Conservation (phyloP, 2,113 vertebrate species). For the Phaethornis superciliosus region DNA sequence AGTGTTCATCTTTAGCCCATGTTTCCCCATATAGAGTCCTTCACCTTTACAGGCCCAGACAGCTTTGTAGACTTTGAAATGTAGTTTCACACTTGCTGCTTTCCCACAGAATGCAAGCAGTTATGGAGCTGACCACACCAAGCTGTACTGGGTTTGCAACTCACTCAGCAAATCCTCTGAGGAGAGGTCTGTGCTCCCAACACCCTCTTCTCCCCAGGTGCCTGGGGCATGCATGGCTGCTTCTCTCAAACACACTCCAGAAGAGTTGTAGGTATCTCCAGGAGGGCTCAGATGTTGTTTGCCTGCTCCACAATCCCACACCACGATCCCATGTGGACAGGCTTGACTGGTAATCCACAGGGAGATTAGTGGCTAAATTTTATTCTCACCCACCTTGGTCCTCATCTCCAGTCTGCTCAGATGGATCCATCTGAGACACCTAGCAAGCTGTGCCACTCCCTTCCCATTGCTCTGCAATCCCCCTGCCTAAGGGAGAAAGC, state of each 20-base stretch:
- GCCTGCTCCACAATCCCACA: background rate
- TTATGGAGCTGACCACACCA: background rate
- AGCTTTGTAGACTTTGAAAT: background rate
- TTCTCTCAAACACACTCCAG: background rate
- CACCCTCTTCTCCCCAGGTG: background rate
- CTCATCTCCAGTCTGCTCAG: background rate
- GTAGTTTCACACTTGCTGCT: background rate
- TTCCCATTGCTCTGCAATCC: background rate
- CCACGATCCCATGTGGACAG: background rate
- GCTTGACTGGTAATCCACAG: constrained; percentile 46
- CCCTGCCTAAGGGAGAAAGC: background rate
- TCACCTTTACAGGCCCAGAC: background rate
- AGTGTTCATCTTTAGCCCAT: background rate
- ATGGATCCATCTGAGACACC: background rate
- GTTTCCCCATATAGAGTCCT: background rate
- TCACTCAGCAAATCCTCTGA: background rate
- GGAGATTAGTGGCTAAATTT: constrained; percentile 63
- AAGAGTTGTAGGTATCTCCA: background rate
- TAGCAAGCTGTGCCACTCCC: fast-evolving
- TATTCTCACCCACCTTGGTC: background rate
- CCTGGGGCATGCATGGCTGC: background rate
- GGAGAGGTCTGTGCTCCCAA: background rate
- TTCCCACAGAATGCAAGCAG: background rate
- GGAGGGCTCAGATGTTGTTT: background rate
- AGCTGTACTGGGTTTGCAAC: background rate